Evolutionary conservation across 2,113 vertebrate genomes (phyloP).

Genomic region (Eupsittula cactorum): DNA sequence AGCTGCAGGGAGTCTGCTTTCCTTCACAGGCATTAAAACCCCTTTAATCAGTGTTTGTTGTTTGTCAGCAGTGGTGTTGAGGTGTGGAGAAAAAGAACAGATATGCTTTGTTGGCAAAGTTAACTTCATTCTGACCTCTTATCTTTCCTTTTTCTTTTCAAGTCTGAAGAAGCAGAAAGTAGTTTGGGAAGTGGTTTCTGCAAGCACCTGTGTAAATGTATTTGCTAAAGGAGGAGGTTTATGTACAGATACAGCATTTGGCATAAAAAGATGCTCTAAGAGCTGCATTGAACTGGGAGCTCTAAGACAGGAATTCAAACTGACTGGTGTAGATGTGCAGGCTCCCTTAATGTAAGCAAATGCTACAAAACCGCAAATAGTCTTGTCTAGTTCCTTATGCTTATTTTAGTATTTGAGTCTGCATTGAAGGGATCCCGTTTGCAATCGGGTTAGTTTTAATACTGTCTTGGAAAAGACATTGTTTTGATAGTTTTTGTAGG

Average conservation of each 20-base stretch:
- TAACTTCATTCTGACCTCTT: conserved; percentile 73
- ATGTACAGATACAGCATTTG: conserved; percentile 4
- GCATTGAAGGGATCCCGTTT: not conserved
- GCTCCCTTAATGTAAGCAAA: not conserved
- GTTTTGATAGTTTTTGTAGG: not conserved
- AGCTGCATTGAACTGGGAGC: not conserved
- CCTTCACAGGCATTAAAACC: conserved; percentile 74
- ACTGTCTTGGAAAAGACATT: not conserved
- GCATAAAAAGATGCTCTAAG: conserved; percentile 49
- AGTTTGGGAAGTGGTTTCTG: conserved; percentile 53
- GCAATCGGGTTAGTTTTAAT: not conserved
- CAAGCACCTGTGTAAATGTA: conserved; percentile 80
- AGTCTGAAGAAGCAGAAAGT: conserved; percentile 58
- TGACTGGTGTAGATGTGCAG: not conserved
- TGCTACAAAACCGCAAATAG: not conserved
- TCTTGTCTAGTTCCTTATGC: not conserved
- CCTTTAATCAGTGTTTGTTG: conserved; percentile 75
- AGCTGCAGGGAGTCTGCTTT: conserved; percentile 80
- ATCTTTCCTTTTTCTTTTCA: conserved; percentile 74
- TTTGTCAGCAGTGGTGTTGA: conserved; percentile 74
- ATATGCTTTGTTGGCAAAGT: conserved; percentile 42
- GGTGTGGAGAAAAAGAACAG: conserved; percentile 78
- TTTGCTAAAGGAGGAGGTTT: conserved; percentile 61
- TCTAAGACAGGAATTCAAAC: not conserved
- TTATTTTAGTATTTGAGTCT: not conserved